Base-by-base conservation (phyloP, 1,140 invertebrate species). In the Macrotrachela quadricornifera region DNA sequence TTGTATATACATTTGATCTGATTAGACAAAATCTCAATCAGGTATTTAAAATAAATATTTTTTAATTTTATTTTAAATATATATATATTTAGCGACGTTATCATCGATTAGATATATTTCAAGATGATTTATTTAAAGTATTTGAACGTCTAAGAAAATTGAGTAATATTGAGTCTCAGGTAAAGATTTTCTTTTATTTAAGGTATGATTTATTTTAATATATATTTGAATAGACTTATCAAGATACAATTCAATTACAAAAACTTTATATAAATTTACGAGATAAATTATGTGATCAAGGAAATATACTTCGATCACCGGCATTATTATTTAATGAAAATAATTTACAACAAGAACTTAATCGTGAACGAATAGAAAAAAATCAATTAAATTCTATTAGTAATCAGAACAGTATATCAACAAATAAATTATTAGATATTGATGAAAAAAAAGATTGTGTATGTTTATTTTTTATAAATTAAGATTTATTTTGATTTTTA, bases 71-170 rank as follows among this genome's bases (percentile, higher is more conserved):
- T 30, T 1, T 47, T 11, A 10, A 46, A 17, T 30, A 4, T 51
- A 11, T 11, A 3, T 21, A 51, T 52, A 50, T 56, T 14, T 77
- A 81, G 63, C 83, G 85, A 10, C 75, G 85, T 14, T 96, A 96
- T 65, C 80, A 82, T 58, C 74, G 92, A 18, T 68, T 97, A 37
- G 91, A 97, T 68, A 75, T 79, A 46, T 96, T 96, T 67, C 92
- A 97, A 73, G 85, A 90, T 62, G 91, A 96, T 64, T 78, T 96
- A 60, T 96, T 97, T 66, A 77, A 80, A 10, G 85, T 91, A 59
- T 79, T 95, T 65, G 85, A 92, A 62, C 74, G 84, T 62, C 87
- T 87, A 0, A 75, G 91, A 30, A 2, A 8, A 30, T 30, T 30
- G 8, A 30, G 21, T 30, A 30, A 8, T 30, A 30, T 30, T 8